These are phyloP conservation scores for Actenoides hombroni DNA, from an alignment of 2,113 vertebrate genomes.

Conservation along the genomic window DNA sequence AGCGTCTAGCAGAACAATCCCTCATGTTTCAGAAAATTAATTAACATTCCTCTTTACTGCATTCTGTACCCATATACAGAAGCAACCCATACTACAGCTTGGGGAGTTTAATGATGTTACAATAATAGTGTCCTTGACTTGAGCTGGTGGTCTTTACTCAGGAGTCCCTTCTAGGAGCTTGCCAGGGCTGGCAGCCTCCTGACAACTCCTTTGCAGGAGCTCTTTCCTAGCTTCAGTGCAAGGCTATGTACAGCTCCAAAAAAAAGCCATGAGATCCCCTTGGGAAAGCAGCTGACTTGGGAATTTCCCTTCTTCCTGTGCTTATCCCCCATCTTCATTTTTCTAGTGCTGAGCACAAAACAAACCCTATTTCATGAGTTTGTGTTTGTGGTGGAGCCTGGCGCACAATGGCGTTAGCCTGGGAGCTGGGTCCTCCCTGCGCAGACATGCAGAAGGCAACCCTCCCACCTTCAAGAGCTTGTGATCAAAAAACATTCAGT, in stretches of 20 bases:
- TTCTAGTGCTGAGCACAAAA: neutral
- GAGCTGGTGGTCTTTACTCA: neutral
- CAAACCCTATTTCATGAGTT: accelerated
- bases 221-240: neutral
- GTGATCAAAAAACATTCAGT: accelerated
- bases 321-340: neutral
- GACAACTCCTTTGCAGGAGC: neutral
- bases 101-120: neutral
- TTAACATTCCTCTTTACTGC: neutral
- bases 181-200: neutral
- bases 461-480: neutral
- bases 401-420: neutral
- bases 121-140: neutral
- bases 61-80: conserved; percentile 25
- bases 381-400: neutral
- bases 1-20: neutral
- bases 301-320: neutral
- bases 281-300: neutral
- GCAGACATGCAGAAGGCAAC: neutral
- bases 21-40: neutral
- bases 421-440: neutral
- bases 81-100: neutral
- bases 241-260: neutral
- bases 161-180: neutral
- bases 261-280: neutral